Evolutionary conservation across 37 sponge, comb jelly and placozoan genomes (phyloP), one percentile per base, ranked within the genome.

Genomic region (Aplysina aerophoba): DNA sequence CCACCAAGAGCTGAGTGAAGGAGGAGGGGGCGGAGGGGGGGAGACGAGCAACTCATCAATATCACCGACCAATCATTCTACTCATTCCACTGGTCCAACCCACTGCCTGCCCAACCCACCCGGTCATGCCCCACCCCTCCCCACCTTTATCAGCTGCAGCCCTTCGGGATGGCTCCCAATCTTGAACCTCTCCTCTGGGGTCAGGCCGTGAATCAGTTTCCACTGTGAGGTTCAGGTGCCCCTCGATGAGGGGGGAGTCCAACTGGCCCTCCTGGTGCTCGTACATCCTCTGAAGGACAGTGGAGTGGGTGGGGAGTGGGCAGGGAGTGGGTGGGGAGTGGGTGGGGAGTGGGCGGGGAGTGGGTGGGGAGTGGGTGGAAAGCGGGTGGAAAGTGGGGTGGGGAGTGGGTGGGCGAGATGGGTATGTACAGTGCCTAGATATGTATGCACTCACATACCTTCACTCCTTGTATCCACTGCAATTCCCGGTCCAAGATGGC

Each of bases 171-270:
- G 54, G 44, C 92, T 87, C 81, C 94, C 94, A 66, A 94, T 83
- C 60, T 36, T 40, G 73, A 81, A 84, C 55, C 85, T 87, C 81
- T 93, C 84, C 13, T 69, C 78, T 16, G 65, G 40, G n/a, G 88
- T 83, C 22, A 83, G 86, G 56, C 87, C 90, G 12, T 85, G 30
- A 30, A 95, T 82, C 22, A 95, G 89, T 56, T n/a, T 95, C 96
- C 67, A 90, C 91, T n/a, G 86, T 87, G 69, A 95, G 84, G 80
- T 75, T 83, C 41, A 95, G 85, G 75, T 95, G 96, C 16, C 96
- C 96, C 24, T 95, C 95, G 22, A 95, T 34, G 64, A 95, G 66
- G 5, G 94, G 84, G 14, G 92, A 81, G 54, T 94, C 94, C 14
- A 94, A 80, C 0, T 64, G 59, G 37, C 50, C 73, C 6, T 84